These are phyloP conservation scores for Chionoecetes opilio DNA, from an alignment of 1,140 invertebrate genomes.

Conservation along the genomic window DNA sequence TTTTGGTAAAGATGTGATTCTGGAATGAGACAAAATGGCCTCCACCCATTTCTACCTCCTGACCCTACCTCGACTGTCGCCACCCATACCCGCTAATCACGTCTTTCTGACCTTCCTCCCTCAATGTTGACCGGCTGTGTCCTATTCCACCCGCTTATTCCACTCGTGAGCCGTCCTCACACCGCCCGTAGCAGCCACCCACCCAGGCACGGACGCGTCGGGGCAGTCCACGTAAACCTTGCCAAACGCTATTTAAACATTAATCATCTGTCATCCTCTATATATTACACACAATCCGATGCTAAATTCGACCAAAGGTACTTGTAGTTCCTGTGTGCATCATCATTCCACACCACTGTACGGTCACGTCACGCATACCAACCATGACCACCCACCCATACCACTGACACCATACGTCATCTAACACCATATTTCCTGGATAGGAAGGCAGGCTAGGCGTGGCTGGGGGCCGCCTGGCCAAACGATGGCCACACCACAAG, in stretches of 20 bases:
- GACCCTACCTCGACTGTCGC: background rate
- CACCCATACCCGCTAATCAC: background rate
- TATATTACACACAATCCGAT: too few relatives aligned
- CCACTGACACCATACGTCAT: too few relatives aligned
- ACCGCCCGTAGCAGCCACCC: background rate
- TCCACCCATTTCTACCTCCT: background rate
- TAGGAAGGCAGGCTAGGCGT: background rate
- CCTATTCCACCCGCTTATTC: background rate
- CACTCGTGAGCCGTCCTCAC: background rate
- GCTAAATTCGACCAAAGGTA: too few relatives aligned
- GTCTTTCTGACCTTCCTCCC: background rate
- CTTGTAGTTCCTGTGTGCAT: too few relatives aligned
- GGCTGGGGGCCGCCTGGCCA: background rate
- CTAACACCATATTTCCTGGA: too few relatives aligned
- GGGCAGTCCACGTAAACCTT: background rate
- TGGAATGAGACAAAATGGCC: conserved; percentile 28
- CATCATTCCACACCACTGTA: too few relatives aligned
- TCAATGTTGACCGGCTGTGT: background rate
- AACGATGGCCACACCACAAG: background rate
- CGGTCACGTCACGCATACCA: too few relatives aligned
- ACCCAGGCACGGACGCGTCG: background rate
- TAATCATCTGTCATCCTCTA: too few relatives aligned
- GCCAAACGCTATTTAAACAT: too few relatives aligned
- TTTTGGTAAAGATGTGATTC: background rate
- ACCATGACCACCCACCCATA: too few relatives aligned